Conservation (phyloP, 2,113 vertebrate genomes). For the Vireo altiloquus region DNA sequence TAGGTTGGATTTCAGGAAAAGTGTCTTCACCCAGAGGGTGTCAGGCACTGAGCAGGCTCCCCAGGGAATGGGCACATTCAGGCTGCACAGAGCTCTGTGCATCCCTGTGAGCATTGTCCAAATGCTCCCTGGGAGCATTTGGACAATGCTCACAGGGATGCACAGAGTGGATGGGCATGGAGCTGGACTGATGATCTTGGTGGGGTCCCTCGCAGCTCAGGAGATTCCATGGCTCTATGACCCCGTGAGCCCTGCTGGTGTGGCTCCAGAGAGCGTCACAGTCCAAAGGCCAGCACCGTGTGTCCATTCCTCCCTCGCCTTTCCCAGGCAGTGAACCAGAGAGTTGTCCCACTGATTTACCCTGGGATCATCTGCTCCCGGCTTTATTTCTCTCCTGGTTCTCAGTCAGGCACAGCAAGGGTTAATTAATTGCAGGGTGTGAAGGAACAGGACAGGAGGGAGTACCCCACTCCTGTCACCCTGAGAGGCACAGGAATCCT, state of each 20-base stretch:
- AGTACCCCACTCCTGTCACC: background rate
- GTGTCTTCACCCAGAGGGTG: background rate
- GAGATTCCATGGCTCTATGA: background rate
- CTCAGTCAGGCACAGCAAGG: background rate
- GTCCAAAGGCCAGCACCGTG: fast-evolving
- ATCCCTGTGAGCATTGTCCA: too few species aligned
- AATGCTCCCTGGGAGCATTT: fast-evolving
- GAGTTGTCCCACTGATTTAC: background rate
- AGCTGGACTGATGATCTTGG: background rate
- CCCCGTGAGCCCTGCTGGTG: background rate
- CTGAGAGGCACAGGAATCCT: background rate
- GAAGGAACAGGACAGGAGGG: background rate
- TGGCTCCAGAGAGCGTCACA: background rate
- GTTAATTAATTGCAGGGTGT: constrained; percentile 2
- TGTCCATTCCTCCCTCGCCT: background rate
- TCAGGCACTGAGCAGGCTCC: fast-evolving
- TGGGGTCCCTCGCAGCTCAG: background rate
- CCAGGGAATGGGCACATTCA: fast-evolving
- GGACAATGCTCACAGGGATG: fast-evolving
- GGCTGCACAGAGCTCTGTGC: background rate
- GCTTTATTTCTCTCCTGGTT: background rate
- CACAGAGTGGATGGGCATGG: background rate
- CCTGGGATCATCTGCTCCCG: background rate
- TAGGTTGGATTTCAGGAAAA: background rate
- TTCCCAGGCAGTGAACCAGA: constrained; percentile 30